Percentiles rank a stretch among this genome's conserved stretches.
These are phyloP conservation scores for Panzeria rudis DNA, from an alignment of 2,888 invertebrate genomes.

Conservation along the genomic window DNA sequence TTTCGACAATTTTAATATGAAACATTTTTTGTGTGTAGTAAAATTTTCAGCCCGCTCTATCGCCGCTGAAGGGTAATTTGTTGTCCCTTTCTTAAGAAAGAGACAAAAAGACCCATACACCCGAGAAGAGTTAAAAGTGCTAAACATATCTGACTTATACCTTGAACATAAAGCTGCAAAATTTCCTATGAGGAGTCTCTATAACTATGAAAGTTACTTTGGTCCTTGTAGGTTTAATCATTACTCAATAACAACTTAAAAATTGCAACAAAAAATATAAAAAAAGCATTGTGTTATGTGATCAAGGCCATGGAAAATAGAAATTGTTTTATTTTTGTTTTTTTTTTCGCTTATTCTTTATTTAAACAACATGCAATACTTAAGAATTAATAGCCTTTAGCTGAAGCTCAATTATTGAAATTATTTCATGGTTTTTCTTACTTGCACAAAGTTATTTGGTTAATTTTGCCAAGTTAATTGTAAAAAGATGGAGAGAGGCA, in stretches of 20 bases:
- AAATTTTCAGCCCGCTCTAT: too few species aligned
- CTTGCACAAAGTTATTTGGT: constrained; percentile 15
- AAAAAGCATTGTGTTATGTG: constrained; percentile 76
- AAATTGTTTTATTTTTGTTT: constrained; percentile 75
- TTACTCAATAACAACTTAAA: constrained; percentile 45
- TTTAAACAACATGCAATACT: constrained; percentile 58
- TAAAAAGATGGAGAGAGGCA: neutral
- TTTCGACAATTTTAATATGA: too few species aligned
- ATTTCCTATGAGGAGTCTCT: too few species aligned
- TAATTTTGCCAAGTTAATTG: constrained; percentile 50
- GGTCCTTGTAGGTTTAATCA: constrained; percentile 45
- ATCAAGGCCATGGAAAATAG: constrained; percentile 82
- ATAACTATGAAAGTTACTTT: neutral
- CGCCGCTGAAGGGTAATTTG: too few species aligned
- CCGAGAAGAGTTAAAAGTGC: too few species aligned
- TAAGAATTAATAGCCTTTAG: constrained; percentile 40
- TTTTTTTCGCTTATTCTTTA: constrained; percentile 1
- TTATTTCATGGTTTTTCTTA: constrained; percentile 23
- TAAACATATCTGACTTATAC: too few species aligned
- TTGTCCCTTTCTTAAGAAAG: too few species aligned
- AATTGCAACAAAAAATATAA: constrained; percentile 2
- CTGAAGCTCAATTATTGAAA: constrained; percentile 47
- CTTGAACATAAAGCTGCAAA: too few species aligned
- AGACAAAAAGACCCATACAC: too few species aligned
- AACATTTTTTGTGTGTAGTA: too few species aligned